These are phyloP conservation scores for Perodicticus potto DNA, from an alignment of 2,797 vertebrate genomes.

Conservation along the genomic window DNA sequence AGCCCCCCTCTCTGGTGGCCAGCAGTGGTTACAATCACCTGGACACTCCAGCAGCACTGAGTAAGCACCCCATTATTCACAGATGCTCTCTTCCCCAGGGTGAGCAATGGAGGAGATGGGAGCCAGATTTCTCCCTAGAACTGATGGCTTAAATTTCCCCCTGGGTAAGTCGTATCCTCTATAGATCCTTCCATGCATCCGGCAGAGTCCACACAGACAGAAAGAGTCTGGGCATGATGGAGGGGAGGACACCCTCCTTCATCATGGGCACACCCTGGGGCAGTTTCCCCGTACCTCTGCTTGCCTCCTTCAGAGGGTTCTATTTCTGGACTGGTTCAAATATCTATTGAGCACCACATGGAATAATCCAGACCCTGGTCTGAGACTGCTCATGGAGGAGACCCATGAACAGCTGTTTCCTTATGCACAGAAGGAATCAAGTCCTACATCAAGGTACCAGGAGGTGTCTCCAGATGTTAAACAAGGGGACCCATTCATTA, in stretches of 20 bases:
- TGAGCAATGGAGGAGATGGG: neutral
- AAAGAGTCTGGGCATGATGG: neutral
- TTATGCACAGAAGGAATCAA: neutral
- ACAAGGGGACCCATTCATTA: neutral
- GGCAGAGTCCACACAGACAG: neutral
- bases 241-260: neutral
- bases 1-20: neutral
- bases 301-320: neutral
- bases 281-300: neutral
- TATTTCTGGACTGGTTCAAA: neutral
- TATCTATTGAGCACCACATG: neutral
- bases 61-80: constrained; percentile 60
- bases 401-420: neutral
- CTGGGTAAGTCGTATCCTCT: constrained; percentile 20
- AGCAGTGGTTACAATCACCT: neutral
- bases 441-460: neutral
- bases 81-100: constrained; percentile 10
- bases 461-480: neutral
- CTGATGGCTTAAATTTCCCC: constrained; percentile 47
- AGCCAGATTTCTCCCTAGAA: constrained; percentile 50
- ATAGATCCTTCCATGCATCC: neutral
- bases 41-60: constrained; percentile 35
- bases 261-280: neutral
- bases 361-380: neutral
- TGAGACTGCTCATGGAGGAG: neutral